These are phyloP conservation scores for Radopholus similis DNA, from an alignment of 1,140 invertebrate genomes.

Conservation along the genomic window DNA sequence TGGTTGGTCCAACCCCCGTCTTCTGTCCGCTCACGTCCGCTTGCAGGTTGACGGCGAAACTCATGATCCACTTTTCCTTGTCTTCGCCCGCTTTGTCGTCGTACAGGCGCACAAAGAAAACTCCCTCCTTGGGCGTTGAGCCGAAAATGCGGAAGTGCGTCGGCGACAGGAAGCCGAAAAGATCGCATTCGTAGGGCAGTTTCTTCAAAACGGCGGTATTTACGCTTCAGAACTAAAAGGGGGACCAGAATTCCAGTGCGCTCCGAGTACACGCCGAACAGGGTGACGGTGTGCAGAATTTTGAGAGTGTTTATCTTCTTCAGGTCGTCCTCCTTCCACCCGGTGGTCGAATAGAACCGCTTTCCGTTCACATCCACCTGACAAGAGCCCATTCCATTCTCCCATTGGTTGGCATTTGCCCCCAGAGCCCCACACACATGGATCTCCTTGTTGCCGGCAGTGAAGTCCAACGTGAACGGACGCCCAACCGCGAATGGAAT, in stretches of 20 bases:
- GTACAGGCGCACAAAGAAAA: neutral
- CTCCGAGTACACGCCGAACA: neutral
- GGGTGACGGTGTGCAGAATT: neutral
- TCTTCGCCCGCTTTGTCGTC: neutral
- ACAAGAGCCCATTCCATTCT: neutral
- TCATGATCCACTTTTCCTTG: neutral
- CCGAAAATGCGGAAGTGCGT: neutral
- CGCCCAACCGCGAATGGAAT: neutral
- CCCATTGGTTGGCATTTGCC: neutral
- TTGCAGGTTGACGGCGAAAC: neutral
- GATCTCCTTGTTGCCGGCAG: neutral
- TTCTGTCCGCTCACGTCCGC: neutral
- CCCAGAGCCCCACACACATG: neutral
- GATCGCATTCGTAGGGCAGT: neutral
- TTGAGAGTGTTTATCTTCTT: neutral
- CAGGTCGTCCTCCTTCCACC: neutral
- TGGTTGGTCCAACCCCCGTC: neutral
- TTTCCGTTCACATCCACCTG: neutral
- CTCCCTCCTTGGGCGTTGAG: neutral
- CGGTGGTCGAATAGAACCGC: neutral
- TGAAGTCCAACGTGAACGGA: neutral
- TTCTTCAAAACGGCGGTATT: neutral
- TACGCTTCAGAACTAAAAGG: neutral
- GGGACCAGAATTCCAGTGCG: neutral
- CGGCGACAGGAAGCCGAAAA: neutral